Base-by-base conservation (phyloP, 1,140 invertebrate species). In the Drosophila biarmipes region DNA sequence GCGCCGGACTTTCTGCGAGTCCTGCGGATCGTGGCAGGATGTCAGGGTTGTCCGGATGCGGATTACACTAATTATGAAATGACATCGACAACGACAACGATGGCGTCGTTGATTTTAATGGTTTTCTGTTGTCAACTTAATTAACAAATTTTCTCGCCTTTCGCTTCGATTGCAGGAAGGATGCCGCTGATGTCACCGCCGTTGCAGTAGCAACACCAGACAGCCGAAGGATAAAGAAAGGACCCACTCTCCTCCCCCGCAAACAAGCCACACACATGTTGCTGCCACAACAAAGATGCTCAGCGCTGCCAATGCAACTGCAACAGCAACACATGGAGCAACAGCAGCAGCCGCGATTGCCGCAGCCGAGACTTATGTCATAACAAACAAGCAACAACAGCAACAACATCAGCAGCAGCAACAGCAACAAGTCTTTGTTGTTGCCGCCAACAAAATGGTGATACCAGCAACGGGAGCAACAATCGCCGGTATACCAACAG, bases 391-490 rank as follows among this genome's bases (percentile, higher is more conserved):
- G 42, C 67, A 80, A 19, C 58, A 67, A 42, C 74, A 73, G 19
- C 58, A 67, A 37, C 74, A 73, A 31, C 77, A 71, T 7, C 74
- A 71, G 14, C 62, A 79, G 42, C 78, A 69, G 51, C 78, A 69
- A 27, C 68, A 86, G 42, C 75, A 80, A 69, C 63, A 67, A 67
- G 63, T 64, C 49, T 73, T 86, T 59, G 66, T 85, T 90, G 82
- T 74, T 89, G 81, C 84, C 71, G 40, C 73, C 53, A 82, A 87
- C 74, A 91, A 87, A 78, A 91, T 91, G 90, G 86, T 91, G 54
- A 91, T 91, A 91, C 86, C 90, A 73, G 77, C 87, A 59, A 80
- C 87, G 66, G 62, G 67, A 74, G 69, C 73, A 74, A 73, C 82
- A 81, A 85, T 73, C 54, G 67, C 80, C 62, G 62, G 81, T 77